phyloP scores from a whole-genome alignment of 2,888 invertebrate genomes.

The Esperia sulphurella region DNA sequence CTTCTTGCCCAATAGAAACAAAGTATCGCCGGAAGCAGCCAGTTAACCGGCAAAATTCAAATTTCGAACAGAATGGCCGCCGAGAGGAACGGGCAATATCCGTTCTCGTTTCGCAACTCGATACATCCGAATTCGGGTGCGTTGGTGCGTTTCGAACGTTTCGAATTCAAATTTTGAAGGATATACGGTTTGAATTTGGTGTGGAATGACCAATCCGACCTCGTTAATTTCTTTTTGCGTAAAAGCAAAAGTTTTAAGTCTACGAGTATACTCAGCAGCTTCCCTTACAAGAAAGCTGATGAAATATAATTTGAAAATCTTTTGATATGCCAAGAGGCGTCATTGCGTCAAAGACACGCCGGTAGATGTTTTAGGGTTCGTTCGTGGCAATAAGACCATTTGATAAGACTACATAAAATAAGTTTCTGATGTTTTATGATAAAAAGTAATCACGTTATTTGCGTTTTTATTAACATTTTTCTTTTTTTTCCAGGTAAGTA shows the following conservation, averaged over 20 bases:
- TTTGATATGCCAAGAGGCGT: too few species aligned
- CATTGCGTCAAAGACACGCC: too few species aligned
- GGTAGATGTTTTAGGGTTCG: too few species aligned
- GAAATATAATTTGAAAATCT: too few species aligned
- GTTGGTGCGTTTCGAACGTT: conserved; percentile 63
- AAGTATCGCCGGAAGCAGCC: conserved; percentile 65
- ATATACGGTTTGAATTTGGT: conserved; percentile 26
- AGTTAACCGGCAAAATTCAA: conserved; percentile 77
- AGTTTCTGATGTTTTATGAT: background rate
- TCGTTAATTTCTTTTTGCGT: conserved; percentile 3
- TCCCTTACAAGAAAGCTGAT: too few species aligned
- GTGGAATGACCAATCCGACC: background rate
- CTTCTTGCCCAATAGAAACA: conserved; percentile 52
- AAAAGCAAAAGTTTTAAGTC: background rate
- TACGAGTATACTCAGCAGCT: too few species aligned
- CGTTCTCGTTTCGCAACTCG: conserved; percentile 75
- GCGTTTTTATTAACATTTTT: background rate
- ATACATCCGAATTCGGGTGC: conserved; percentile 54
- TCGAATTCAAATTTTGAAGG: conserved; percentile 45
- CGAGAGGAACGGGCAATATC: conserved; percentile 74
- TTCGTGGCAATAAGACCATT: too few species aligned
- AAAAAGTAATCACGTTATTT: background rate
- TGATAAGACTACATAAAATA: too few species aligned
- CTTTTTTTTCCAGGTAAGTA: background rate
- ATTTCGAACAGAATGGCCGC: conserved; percentile 69